Percentiles rank a stretch among this genome's conserved stretches.
These are phyloP conservation scores for Eulacestoma nigropectus DNA, from an alignment of 2,113 vertebrate species.

Conservation along the genomic window DNA sequence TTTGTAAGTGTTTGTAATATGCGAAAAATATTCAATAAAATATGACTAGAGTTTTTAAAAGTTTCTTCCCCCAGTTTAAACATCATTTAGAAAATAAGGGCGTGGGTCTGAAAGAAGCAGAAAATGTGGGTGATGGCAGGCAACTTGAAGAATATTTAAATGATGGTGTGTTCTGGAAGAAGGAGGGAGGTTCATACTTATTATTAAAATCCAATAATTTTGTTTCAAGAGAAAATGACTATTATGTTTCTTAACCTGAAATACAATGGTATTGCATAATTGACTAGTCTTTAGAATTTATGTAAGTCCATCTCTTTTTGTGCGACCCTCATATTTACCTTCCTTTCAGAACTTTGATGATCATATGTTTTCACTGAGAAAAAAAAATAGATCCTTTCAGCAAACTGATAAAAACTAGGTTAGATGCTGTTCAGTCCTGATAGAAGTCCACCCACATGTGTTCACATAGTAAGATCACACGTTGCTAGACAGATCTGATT, in stretches of 20 bases:
- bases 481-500: background rate
- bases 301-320: background rate
- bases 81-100: background rate
- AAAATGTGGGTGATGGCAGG: background rate
- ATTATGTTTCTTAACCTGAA: background rate
- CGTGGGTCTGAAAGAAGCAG: background rate
- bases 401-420: background rate
- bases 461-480: background rate
- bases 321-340: background rate
- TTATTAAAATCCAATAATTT: background rate
- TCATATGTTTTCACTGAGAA: background rate
- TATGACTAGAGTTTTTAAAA: fast-evolving
- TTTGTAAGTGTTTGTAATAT: background rate
- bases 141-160: background rate
- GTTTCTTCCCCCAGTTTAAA: background rate
- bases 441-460: background rate
- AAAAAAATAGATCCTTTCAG: background rate
- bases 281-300: background rate
- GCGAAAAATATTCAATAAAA: background rate
- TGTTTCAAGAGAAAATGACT: background rate
- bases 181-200: background rate
- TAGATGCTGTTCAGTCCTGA: background rate
- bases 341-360: background rate
- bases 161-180: background rate
- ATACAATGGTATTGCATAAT: background rate